Evolutionary conservation across 64 coral and sea anemone species (phyloP), one percentile per base, ranked within the genome.

Genomic region (Montipora sp.): DNA sequence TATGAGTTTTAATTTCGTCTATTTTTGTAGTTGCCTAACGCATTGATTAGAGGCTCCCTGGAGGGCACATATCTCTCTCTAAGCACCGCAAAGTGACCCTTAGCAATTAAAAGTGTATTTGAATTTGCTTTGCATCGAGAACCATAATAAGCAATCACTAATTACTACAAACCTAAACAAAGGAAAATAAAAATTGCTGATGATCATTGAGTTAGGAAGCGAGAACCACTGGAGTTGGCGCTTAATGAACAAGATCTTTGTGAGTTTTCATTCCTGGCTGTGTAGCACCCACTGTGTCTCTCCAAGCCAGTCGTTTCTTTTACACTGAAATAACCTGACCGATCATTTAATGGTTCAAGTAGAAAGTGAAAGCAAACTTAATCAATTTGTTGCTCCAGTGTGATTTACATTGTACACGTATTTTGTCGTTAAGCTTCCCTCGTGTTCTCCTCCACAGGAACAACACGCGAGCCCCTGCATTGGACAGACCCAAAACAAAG

Each of bases 71-170:
- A 83, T 67, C 80, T 66, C 59, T 67, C 59, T n/a, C 80, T 83
- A 83, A 83, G 80, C 27, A 85, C 82, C 65, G 65, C 80, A 75
- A 75, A 84, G 80, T 84, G 80, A 84, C 80, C 53, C 74, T 48
- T 66, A 18, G 69, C 82, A 92, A 85, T 92, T 92, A 92, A 77
- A 80, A 84, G 36, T 61, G 51, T 75, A 91, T 91, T 91, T 84
- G 48, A 84, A 92, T 84, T 83, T 91, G 75, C 79, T 82, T 92
- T 92, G 80, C 79, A 84, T 48, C 69, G 10, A 73, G 72, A 76
- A 77, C 82, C 73, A 84, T 75, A 92, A 92, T 92, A 92, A 92
- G 43, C 71, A 76, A 71, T 51, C 68, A 84, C 80, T 91, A 66
- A 91, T 91, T 83, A 82, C 72, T 47, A 60, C 79, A 53, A 74